A percentile compares a stretch with the other conserved stretches of the same genome.
Conservation (phyloP, 2,113 vertebrate species). For the Hyla sarda region DNA sequence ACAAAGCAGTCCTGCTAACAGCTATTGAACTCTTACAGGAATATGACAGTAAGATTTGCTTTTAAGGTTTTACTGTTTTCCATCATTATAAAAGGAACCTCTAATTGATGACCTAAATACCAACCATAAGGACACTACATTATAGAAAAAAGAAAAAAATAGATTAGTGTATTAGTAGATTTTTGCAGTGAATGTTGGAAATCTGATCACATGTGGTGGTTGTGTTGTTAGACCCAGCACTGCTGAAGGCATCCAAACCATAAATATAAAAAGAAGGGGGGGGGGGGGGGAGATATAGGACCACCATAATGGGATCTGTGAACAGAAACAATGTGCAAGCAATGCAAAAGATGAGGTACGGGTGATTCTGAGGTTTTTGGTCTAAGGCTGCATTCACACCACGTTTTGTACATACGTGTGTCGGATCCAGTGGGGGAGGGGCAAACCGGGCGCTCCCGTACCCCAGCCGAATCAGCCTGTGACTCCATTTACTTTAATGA, state of each 20-base stretch:
- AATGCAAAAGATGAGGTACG: background rate
- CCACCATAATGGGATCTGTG: background rate
- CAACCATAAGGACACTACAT: background rate
- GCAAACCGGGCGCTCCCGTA: too few relatives aligned
- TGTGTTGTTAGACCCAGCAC: background rate
- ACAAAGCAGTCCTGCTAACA: conserved; percentile 92
- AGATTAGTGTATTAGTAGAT: too few relatives aligned
- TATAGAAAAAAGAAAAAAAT: background rate
- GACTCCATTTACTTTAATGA: too few relatives aligned
- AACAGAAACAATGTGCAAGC: background rate
- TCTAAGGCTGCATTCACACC: too few relatives aligned
- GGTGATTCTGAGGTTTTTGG: too few relatives aligned
- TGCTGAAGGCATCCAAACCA: background rate
- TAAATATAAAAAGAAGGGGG: too few relatives aligned
- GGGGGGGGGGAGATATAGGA: background rate
- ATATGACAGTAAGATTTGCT: conserved; percentile 87
- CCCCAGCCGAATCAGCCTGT: too few relatives aligned
- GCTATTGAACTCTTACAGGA: conserved; percentile 96
- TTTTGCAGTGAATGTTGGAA: background rate
- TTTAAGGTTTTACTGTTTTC: background rate
- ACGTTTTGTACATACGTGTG: too few relatives aligned
- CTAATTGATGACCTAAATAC: background rate
- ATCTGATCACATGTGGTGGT: background rate
- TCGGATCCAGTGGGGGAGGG: too few relatives aligned
- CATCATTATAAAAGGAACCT: background rate